A percentile compares a stretch with the other conserved stretches of the same genome.
These are phyloP conservation scores for Desmophyllum pertusum DNA, from an alignment of 92 coral and sea anemone species.

Conservation along the genomic window DNA sequence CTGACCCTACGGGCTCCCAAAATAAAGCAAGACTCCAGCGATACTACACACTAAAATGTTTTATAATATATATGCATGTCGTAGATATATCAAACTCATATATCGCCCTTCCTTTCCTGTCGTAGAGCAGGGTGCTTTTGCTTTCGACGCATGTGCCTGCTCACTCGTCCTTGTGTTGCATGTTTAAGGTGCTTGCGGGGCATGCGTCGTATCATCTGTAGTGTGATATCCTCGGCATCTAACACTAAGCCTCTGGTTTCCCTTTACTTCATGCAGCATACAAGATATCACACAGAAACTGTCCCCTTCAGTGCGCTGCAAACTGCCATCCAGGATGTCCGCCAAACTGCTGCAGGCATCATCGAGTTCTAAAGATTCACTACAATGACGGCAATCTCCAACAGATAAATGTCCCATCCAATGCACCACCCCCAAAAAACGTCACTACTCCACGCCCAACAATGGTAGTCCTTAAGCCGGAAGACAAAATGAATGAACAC, in stretches of 20 bases:
- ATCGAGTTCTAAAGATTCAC: conserved; percentile 41
- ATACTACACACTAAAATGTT: too few species aligned
- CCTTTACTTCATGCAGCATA: conserved; percentile 51
- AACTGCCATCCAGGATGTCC: conserved; percentile 60
- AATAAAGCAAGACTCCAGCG: too few species aligned
- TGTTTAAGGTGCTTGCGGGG: too few species aligned
- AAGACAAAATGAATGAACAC: conserved; percentile 23
- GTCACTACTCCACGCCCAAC: conserved; percentile 16
- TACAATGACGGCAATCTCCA: conserved; percentile 27
- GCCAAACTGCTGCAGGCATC: conserved; percentile 56
- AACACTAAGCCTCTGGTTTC: neutral
- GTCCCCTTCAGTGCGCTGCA: conserved; percentile 59
- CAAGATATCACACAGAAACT: conserved; percentile 68
- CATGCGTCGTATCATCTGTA: too few species aligned
- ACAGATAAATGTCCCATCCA: conserved; percentile 1
- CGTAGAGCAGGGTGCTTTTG: neutral
- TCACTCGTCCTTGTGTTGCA: neutral
- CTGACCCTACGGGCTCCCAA: too few species aligned
- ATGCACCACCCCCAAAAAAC: conserved; percentile 1
- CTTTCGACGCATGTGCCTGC: neutral
- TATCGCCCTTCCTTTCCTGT: neutral
- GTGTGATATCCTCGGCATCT: neutral
- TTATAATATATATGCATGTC: too few species aligned
- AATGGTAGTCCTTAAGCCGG: conserved; percentile 32
- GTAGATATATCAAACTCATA: neutral